Evolutionary conservation across 2,797 vertebrate species (phyloP).

Genomic region (Coilia nasus): DNA sequence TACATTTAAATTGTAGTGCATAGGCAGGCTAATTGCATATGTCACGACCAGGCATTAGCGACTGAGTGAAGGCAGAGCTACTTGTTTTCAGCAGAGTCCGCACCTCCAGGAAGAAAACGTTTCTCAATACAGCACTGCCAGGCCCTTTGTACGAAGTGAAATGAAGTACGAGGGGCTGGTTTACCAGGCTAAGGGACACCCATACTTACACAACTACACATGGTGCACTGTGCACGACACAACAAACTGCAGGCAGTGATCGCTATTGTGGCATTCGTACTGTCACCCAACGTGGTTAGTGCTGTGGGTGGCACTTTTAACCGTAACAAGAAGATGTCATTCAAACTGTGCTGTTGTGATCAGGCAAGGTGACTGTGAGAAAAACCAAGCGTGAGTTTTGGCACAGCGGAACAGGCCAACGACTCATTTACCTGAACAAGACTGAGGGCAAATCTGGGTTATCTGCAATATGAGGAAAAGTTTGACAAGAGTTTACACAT

Average conservation of each 20-base stretch:
- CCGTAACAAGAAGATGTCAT: background rate
- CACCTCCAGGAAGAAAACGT: too few species aligned
- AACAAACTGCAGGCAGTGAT: constrained; percentile 17
- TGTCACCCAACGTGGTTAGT: constrained; percentile 53
- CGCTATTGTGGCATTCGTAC: background rate
- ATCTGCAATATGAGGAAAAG: constrained; percentile 74
- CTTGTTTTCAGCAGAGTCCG: too few species aligned
- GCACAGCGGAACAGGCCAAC: constrained; percentile 48
- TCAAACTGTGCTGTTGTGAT: background rate
- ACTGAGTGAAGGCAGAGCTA: too few species aligned
- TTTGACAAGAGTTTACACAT: constrained; percentile 58
- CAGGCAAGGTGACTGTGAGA: background rate
- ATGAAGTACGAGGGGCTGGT: too few species aligned
- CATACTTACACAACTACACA: background rate
- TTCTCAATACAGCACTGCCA: too few species aligned
- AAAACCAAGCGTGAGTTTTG: constrained; percentile 16
- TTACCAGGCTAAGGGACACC: too few species aligned
- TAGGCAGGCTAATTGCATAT: too few species aligned
- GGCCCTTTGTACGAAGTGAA: too few species aligned
- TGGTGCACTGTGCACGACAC: background rate
- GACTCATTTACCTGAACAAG: constrained; percentile 70
- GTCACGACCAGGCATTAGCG: too few species aligned
- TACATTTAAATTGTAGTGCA: too few species aligned
- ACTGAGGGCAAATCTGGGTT: constrained; percentile 68
- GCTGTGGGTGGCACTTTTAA: constrained; percentile 37